Conservation (phyloP, 2,888 invertebrate genomes). For the Drosophila pseudotalamancana region DNA sequence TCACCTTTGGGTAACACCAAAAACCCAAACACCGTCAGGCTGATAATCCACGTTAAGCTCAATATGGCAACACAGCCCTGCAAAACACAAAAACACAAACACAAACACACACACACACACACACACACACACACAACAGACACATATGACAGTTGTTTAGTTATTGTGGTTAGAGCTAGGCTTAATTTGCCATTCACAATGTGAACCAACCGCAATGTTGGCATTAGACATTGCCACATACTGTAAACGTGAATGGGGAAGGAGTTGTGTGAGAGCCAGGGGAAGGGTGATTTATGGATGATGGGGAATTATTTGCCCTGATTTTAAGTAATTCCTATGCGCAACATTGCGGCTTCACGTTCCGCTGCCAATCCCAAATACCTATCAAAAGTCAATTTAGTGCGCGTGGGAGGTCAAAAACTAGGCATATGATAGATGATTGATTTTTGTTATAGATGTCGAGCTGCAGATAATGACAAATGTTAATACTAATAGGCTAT, state of each 20-base stretch:
- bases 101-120: constrained; percentile 2
- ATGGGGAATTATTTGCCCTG: constrained; percentile 56
- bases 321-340: constrained; percentile 42
- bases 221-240: constrained; percentile 21
- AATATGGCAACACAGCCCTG: constrained; percentile 94
- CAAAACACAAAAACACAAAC: constrained; percentile 38
- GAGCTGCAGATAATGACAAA: too few relatives aligned
- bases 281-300: constrained; percentile 74
- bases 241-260: too few relatives aligned
- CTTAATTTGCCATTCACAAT: constrained; percentile 27
- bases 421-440: neutral
- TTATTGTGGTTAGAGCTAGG: constrained; percentile 11
- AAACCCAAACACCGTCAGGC: constrained; percentile 92
- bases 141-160: constrained; percentile 3
- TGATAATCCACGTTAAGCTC: constrained; percentile 93
- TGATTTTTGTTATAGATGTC: neutral
- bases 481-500: too few relatives aligned
- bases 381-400: constrained; percentile 44
- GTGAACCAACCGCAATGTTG: neutral
- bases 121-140: neutral
- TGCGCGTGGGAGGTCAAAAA: neutral
- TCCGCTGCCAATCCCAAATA: constrained; percentile 34
- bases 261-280: too few relatives aligned
- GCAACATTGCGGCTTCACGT: constrained; percentile 39
- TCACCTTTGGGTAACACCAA: constrained; percentile 91